These are phyloP conservation scores for Trachelus iudaicus DNA, from an alignment of 2,888 invertebrate species.

Conservation along the genomic window DNA sequence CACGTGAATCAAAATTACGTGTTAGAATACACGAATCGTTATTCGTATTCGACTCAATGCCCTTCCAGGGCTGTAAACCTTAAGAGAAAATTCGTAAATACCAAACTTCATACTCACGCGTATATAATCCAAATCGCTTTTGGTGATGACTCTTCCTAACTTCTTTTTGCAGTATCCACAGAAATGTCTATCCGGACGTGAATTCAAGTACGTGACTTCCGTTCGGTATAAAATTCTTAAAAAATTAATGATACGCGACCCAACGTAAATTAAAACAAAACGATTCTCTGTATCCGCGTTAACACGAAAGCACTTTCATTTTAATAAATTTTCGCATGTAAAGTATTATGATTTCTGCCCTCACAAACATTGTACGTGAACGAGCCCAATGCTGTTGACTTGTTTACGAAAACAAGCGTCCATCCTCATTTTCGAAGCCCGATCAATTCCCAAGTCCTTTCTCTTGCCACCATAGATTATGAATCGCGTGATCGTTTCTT, in stretches of 20 bases:
- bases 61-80: neutral
- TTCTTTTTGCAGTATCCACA: neutral
- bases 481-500: conserved; percentile 6
- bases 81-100: neutral
- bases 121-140: neutral
- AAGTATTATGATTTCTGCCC: conserved; percentile 22
- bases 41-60: neutral
- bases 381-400: neutral
- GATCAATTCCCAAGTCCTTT: neutral
- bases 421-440: neutral
- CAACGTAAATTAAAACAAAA: neutral
- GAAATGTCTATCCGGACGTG: neutral
- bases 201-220: neutral
- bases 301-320: conserved; percentile 11
- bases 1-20: neutral
- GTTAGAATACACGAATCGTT: neutral
- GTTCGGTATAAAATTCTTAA: neutral
- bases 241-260: neutral
- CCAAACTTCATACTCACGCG: neutral
- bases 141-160: neutral
- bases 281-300: neutral
- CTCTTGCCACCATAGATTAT: neutral
- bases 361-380: conserved; percentile 18
- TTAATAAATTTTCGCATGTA: conserved; percentile 23
- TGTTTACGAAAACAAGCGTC: neutral